Evolutionary conservation across 1,140 invertebrate species (phyloP), one percentile per base, ranked within the genome.

Genomic region (Ptiloglossa arizonensis): DNA sequence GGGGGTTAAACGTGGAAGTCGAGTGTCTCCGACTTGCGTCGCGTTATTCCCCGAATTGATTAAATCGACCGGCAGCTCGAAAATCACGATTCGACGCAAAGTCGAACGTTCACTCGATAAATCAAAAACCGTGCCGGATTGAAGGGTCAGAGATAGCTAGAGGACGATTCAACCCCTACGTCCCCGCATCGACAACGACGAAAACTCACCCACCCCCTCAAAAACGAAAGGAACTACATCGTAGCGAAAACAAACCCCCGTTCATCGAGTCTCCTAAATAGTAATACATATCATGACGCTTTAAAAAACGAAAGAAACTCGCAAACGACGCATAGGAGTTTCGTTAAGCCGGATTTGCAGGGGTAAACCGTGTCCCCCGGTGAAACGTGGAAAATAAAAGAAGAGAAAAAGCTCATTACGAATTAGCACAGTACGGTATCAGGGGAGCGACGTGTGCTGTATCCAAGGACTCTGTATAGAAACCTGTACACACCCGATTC

Each of bases 381-480:
- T 19, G 27, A 57, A n/a, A n/a, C 9, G 19, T 44, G 52, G 35
- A 50, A 27, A 56, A 44, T 4, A 46, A 56, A 22, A 59, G 22
- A 19, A 57, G 6, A 27, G 3, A 50, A 70, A 27, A 68, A 19
- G 15, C 27, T 68, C 41, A 38, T 11, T 59, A 68, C 17, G 54
- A 76, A 66, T 76, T 76, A 69, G 32, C 64, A 17, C 78, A 59
- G 50, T 80, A 82, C 62, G 74, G 72, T 81, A 81, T 67, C 80
- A 81, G 81, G 62, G 60, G 38, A 71, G 59, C 62, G 63, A 54
- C 71, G 41, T 56, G 59, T 69, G 57, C 60, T 46, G 81, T 66
- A 68, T 56, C 54, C 50, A 67, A 56, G 71, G 75, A 68, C 66
- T 68, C 73, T 59, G 73, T 68, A 75, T 24, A 76, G 46, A 48